Evolutionary conservation across 2,888 invertebrate genomes (phyloP).

Genomic region (Muschampia plurimacula): DNA sequence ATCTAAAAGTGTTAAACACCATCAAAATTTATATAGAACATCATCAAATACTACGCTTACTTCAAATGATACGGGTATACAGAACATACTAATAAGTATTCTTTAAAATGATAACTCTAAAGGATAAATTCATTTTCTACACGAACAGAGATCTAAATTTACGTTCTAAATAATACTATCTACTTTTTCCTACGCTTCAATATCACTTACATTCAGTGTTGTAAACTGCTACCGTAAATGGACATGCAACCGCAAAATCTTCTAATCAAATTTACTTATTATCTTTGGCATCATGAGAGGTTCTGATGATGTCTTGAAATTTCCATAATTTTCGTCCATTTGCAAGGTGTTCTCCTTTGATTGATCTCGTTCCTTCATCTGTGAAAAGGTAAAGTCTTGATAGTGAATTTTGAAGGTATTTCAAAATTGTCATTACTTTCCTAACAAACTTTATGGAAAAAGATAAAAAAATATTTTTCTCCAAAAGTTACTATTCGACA

Average conservation of each 20-base stretch:
- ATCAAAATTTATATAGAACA: constrained; percentile 21
- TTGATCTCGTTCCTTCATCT: constrained; percentile 73
- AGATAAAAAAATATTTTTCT: neutral
- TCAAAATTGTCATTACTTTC: neutral
- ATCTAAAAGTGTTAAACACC: constrained; percentile 30
- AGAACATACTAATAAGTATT: constrained; percentile 48
- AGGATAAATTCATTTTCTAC: constrained; percentile 71
- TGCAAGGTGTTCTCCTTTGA: constrained; percentile 55
- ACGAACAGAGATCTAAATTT: constrained; percentile 58
- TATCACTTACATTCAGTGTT: constrained; percentile 58
- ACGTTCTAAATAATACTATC: constrained; percentile 39
- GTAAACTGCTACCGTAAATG: constrained; percentile 78
- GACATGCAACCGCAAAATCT: constrained; percentile 76
- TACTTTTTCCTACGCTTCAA: constrained; percentile 43
- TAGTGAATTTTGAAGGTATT: neutral
- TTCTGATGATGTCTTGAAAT: constrained; percentile 45
- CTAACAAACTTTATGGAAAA: neutral
- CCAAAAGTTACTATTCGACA: neutral
- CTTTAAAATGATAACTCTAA: constrained; percentile 52
- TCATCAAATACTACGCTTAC: constrained; percentile 39
- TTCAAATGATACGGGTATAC: constrained; percentile 50
- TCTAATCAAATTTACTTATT: constrained; percentile 68
- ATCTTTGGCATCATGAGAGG: constrained; percentile 77
- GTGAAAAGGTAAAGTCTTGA: constrained; percentile 48
- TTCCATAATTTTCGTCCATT: constrained; percentile 41